Conservation (phyloP, 2,113 vertebrate species). For the Sinocyclocheilus anophthalmus region DNA sequence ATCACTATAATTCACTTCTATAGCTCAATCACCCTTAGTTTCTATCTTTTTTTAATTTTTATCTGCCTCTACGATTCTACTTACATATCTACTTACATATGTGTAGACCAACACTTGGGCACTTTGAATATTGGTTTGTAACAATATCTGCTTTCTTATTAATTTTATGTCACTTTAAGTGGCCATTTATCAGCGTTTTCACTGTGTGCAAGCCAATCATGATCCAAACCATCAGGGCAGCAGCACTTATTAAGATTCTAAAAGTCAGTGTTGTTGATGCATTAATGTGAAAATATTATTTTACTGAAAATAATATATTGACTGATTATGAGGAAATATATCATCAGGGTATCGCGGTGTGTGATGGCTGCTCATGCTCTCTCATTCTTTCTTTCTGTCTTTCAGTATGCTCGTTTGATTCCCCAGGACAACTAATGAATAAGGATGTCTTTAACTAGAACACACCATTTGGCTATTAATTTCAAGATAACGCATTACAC, state of each 20-base stretch:
- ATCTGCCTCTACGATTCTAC: neutral
- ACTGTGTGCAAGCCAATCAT: conserved; percentile 27
- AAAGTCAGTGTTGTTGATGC: conserved; percentile 17
- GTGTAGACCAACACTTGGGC: neutral
- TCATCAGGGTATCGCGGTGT: neutral
- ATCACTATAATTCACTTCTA: neutral
- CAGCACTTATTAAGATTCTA: conserved; percentile 32
- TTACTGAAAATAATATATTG: conserved; percentile 29
- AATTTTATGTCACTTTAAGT: conserved; percentile 24
- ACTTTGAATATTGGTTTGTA: neutral
- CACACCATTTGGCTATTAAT: conserved; percentile 29
- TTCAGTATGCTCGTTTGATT: neutral
- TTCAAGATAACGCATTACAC: neutral
- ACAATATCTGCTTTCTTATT: conserved; percentile 5
- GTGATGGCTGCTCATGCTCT: neutral
- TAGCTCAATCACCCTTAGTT: neutral
- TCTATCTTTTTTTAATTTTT: neutral
- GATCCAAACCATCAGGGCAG: conserved; percentile 18
- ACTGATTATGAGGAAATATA: conserved; percentile 31
- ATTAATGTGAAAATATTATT: conserved; percentile 29
- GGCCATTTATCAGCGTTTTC: conserved; percentile 24
- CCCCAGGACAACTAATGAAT: conserved; percentile 62
- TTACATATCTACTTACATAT: neutral
- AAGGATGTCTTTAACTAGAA: conserved; percentile 62
- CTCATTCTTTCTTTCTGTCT: neutral